phyloP scores from a whole-genome alignment of 2,797 vertebrate species.

The Girardinus metallicus region DNA sequence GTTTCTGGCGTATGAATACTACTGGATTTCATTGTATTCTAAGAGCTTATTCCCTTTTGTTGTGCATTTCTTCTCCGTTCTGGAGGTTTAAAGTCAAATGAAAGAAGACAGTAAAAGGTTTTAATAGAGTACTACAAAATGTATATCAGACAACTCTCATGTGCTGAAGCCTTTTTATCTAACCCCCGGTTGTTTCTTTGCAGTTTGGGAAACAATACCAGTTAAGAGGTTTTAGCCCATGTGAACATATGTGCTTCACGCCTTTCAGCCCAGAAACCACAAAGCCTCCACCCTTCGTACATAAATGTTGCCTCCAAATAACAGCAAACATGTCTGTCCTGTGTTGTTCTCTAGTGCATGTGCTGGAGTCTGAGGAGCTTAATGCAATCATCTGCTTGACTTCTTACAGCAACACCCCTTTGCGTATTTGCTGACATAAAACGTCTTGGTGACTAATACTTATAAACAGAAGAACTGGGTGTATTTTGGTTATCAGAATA shows the following conservation, averaged over 20 bases:
- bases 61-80: neutral
- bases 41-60: neutral
- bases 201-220: neutral
- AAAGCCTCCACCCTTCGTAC: neutral
- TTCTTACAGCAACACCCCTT: neutral
- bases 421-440: conserved; percentile 1
- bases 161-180: neutral
- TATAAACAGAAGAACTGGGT: conserved; percentile 17
- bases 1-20: neutral
- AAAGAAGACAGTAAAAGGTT: neutral
- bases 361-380: neutral
- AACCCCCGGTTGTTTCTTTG: neutral
- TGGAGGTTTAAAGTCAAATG: neutral
- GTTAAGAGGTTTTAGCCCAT: neutral
- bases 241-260: neutral
- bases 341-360: neutral
- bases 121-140: neutral
- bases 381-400: neutral
- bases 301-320: neutral
- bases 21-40: neutral
- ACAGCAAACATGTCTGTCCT: conserved; percentile 3
- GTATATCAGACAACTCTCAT: neutral
- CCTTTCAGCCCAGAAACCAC: conserved; percentile 2
- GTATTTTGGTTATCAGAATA: conserved; percentile 23
- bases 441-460: conserved; percentile 5